Base-by-base conservation (phyloP, 2,113 vertebrate species). In the Cariama cristata region DNA sequence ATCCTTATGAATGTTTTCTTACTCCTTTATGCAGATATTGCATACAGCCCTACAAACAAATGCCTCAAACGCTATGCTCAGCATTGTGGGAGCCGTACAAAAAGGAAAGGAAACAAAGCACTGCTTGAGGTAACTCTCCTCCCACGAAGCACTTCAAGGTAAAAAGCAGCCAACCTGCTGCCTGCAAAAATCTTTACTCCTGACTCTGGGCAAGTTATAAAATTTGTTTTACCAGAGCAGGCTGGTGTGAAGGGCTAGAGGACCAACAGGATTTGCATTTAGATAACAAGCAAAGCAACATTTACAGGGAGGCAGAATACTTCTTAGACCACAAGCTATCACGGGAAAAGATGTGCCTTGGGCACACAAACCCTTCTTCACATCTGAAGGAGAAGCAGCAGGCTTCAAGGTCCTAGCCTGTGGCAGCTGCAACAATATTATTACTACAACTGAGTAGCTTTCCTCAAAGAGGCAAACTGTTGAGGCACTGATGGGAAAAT, bases 391-490 rank as follows among this genome's bases (percentile, higher is more conserved):
- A 77, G 86, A 83, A 92, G 86, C 86, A 88, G 86, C 74, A 87
- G 85, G 82, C 91, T 93, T 81, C 94, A 83, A 95, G 94, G 82
- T 74, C 90, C 62, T 52, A 88, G 93, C 88, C 90, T 8, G 14
- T 69, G 72, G 93, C 96, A 97, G 95, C 96, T 96, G 95, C 91
- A 96, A 96, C 91, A 97, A 96, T 92, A 96, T 97, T 96, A 95
- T 95, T 96, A 49, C 88, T 96, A 69, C 30, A 86, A 33, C 58
- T 83, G 62, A 38, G 75, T 49, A 83, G 75, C 63, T 96, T 92
- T 71, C 71, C 96, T 95, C 90, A 56, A 52, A 85, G 79, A 72
- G 13, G 66, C 71, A 69, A 95, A 82, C 63, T 56, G 38, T 45
- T 35, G 81, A 88, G 71, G 66, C 81, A 87, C 19, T 91, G 95